Evolutionary conservation across 2,113 vertebrate genomes (phyloP).

Genomic region (Gopherus evgoodei): DNA sequence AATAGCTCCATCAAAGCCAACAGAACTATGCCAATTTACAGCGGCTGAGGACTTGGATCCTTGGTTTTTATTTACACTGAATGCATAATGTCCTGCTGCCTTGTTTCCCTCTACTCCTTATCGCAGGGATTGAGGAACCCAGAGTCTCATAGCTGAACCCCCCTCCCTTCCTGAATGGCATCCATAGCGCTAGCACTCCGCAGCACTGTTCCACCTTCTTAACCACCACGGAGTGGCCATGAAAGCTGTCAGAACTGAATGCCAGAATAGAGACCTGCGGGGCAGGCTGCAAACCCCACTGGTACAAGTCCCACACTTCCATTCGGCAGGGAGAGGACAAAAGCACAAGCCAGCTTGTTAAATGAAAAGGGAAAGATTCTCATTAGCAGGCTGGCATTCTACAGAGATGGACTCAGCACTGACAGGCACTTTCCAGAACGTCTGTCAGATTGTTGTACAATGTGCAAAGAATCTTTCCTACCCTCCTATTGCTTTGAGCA

Average conservation of each 20-base stretch:
- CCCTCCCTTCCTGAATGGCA: no score
- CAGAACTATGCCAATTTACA: neutral
- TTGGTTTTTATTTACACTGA: neutral
- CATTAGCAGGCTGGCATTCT: neutral
- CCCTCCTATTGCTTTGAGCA: neutral
- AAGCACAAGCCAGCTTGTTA: neutral
- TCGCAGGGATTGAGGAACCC: neutral
- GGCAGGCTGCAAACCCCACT: neutral
- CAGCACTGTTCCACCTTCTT: neutral
- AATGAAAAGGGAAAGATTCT: neutral
- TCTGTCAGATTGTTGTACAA: neutral
- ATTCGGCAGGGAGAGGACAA: neutral
- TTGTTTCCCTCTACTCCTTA: neutral
- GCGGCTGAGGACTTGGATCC: neutral
- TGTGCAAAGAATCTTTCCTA: neutral
- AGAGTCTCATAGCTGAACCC: neutral
- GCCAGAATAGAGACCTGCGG: neutral
- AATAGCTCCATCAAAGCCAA: neutral
- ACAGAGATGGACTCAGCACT: neutral
- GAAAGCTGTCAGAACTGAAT: neutral
- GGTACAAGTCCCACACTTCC: no score
- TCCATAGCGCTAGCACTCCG: neutral
- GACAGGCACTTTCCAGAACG: neutral
- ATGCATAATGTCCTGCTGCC: neutral
- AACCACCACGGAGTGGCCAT: neutral